These are phyloP conservation scores for Perizoma flavofasciatum DNA, from an alignment of 2,888 invertebrate genomes.

Conservation along the genomic window DNA sequence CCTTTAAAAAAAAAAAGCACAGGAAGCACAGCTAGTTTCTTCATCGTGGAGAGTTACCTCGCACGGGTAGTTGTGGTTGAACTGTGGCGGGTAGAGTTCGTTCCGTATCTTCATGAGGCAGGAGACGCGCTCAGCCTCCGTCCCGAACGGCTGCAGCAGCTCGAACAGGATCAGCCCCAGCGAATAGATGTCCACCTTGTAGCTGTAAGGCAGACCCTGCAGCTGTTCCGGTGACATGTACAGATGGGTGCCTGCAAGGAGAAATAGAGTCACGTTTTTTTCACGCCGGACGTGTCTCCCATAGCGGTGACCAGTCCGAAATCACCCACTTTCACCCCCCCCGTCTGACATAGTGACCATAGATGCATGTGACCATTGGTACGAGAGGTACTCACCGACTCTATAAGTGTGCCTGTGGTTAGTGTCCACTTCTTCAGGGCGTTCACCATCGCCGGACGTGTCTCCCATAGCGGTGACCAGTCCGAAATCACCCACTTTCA, in stretches of 20 bases:
- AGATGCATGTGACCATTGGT: too few relatives aligned
- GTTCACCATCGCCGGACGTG: constrained; percentile 56
- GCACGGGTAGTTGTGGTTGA: constrained; percentile 85
- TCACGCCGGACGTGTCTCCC: constrained; percentile 65
- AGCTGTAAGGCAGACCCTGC: constrained; percentile 89
- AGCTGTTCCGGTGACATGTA: constrained; percentile 99
- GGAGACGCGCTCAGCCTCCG: constrained; percentile 94
- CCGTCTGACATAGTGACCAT: too few relatives aligned
- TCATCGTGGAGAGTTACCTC: constrained; percentile 88
- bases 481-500: constrained; percentile 99
- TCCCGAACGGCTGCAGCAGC: constrained; percentile 93
- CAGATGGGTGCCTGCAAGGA: constrained; percentile 92
- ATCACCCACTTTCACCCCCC: constrained; percentile 96
- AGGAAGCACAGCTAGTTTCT: too few relatives aligned
- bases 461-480: constrained; percentile 93
- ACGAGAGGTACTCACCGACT: constrained; percentile 78
- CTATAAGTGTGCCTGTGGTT: constrained; percentile 84
- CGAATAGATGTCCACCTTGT: constrained; percentile 98
- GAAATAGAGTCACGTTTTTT: too few relatives aligned
- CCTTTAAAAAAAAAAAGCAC: too few relatives aligned
- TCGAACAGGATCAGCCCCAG: constrained; percentile 97
- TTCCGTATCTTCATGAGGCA: constrained; percentile 87
- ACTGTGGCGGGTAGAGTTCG: constrained; percentile 87
- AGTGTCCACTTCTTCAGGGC: constrained; percentile 48
- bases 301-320: constrained; percentile 98